Base-by-base conservation (phyloP, 2,797 vertebrate genomes). In the Sebastes minor region DNA sequence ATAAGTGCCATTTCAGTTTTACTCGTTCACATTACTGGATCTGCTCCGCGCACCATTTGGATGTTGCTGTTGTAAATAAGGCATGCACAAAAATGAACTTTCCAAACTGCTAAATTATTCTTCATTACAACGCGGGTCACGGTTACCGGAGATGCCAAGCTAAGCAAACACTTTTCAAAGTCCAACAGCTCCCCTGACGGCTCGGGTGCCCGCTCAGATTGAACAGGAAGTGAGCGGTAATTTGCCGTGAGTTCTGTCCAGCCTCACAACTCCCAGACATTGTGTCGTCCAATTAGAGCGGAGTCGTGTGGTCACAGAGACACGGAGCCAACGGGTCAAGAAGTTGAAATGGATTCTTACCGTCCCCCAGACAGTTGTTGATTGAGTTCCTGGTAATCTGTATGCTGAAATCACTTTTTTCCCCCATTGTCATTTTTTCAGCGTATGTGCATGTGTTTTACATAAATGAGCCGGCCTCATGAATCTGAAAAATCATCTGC, bases 241-340 rank as follows among this genome's bases (percentile, higher is more conserved):
- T 95, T 95, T 93, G 91, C 94, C 87, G 78, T 92, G 93, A 92
- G 93, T 86, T 94, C 93, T 94, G 94, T 92, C 91, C 90, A 92
- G 90, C 92, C 88, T 95, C 94, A 94, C 84, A 89, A 85, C 88
- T 90, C 88, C 88, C 91, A 95, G 94, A 95, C 93, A 77, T 85
- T 86, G 85, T 89, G 90, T 91, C 87, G 90, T 95, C 90, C 92
- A 92, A 94, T 95, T 94, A 94, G 81, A 89, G 88, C 27, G 2
- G 71, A 91, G 92, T 89, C 88, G 78, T 87, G 85, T 89, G 86
- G 83, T 88, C 68, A 33, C 83, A 64, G 78, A 90, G 89, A 89
- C 76, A n/a, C 67, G 52, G 86, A 90, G 86, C 84, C 91, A 74
- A 62, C 59, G 63, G 92, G 92, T 95, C 92, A 92, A 79, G 83